Percentiles rank a stretch among this genome's conserved stretches.
phyloP scores from a whole-genome alignment of 2,888 invertebrate species.

The Drosophila silvestris region DNA sequence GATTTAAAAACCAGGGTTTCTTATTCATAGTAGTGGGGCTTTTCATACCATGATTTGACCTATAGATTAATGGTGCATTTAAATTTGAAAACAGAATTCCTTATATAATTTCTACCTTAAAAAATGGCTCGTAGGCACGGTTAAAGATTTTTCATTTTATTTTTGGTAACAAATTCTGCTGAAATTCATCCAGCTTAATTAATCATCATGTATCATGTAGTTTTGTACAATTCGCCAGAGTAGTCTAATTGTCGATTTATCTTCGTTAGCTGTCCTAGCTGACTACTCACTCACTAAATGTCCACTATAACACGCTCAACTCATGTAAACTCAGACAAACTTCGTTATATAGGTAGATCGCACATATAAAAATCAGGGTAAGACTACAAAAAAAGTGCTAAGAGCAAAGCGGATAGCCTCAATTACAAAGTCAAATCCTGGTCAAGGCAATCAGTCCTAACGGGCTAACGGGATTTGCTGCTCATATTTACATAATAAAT shows the following conservation, averaged over 20 bases:
- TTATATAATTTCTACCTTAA: not conserved
- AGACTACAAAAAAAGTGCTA: not conserved
- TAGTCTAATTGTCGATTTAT: conserved; percentile 11
- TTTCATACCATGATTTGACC: not conserved
- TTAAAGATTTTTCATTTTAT: not conserved
- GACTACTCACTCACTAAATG: not conserved
- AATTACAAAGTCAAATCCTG: conserved; percentile 53
- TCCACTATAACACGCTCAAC: not conserved
- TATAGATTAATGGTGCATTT: not conserved
- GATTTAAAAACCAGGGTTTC: not conserved
- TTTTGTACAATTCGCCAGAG: not conserved
- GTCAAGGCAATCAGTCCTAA: conserved; percentile 54
- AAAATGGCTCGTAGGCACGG: not conserved
- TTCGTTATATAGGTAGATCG: not conserved
- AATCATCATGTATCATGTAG: conserved; percentile 4
- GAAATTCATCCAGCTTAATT: not conserved
- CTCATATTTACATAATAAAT: conserved; percentile 79
- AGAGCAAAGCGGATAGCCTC: conserved; percentile 21
- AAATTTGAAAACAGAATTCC: not conserved
- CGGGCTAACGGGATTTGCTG: conserved; percentile 61
- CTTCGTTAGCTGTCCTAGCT: not conserved
- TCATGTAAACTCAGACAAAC: not conserved
- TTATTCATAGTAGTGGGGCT: not conserved
- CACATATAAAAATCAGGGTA: not conserved
- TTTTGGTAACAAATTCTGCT: not conserved